Base-by-base conservation (phyloP, 2,888 invertebrate species). In the Dusona sp. region DNA sequence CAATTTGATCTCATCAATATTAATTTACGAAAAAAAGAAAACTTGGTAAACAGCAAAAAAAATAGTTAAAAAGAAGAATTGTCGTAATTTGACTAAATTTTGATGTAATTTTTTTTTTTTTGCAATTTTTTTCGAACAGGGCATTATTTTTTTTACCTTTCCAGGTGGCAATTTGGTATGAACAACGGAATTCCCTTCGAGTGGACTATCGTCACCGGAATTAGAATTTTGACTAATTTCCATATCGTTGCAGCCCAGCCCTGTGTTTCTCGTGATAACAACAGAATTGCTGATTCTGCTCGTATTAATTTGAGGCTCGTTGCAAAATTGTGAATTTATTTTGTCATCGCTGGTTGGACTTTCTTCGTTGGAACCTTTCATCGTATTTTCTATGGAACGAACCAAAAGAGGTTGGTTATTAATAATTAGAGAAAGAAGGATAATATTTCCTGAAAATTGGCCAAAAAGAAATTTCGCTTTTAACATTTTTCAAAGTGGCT, bases 81-180 rank as follows among this genome's bases (percentile, higher is more conserved):
- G n/a, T n/a, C n/a, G n/a, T n/a, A n/a, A n/a, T n/a, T n/a, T n/a
- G n/a, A n/a, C n/a, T n/a, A n/a, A n/a, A n/a, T n/a, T n/a, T 19
- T 8, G 19, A 13, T 61, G 22, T 3, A 3, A 9, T 7, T 25
- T 61, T 25, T 61, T 61, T 29, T 33, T 25, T 36, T 64, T 4
- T 64, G 16, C 6, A 64, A 4, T 57, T 4, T 38, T 79, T 89
- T 38, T n/a, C 22, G 2, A 42, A 42, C 11, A 11, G 11, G 11
- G 42, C 9, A 11, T 42, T 11, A 42, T 51, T 29, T 45, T 6
- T 1, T 16, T 16, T 45, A 97, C 97, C 95, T 97, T 97, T 86
- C 97, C 97, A n/a, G 97, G 96, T 25, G 97, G 96, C 88, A 97
- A 92, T 90, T 96, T 96, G 3, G 96, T 96, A 91, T 96, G 96